Conservation (phyloP, 64 coral and sea anemone genomes). For the Cladopsammia gracilis region DNA sequence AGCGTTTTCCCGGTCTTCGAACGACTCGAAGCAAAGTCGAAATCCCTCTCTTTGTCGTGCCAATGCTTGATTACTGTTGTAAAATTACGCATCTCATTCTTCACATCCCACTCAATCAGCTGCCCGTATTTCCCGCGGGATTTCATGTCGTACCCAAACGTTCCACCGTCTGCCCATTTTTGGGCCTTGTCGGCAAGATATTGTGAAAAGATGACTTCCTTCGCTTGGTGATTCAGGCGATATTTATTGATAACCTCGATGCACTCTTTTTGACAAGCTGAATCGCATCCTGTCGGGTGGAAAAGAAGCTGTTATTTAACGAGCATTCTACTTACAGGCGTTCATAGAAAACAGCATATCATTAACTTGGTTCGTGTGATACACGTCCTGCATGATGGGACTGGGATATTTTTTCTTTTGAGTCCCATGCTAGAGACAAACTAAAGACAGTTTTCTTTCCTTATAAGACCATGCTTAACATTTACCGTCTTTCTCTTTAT, state of each 20-base stretch:
- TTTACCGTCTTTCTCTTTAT: too few species aligned
- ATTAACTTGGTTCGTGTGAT: too few species aligned
- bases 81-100: constrained; percentile 75
- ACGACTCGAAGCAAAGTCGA: constrained; percentile 69
- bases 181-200: constrained; percentile 80
- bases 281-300: constrained; percentile 56
- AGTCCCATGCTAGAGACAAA: too few species aligned
- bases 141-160: constrained; percentile 93
- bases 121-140: constrained; percentile 85
- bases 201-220: constrained; percentile 64
- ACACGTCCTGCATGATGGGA: too few species aligned
- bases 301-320: not conserved
- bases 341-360: too few species aligned
- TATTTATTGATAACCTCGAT: constrained; percentile 87
- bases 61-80: constrained; percentile 84
- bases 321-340: too few species aligned
- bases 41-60: constrained; percentile 92
- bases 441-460: too few species aligned
- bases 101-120: constrained; percentile 93
- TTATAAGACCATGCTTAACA: too few species aligned
- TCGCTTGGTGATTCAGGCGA: constrained; percentile 78
- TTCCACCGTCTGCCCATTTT: constrained; percentile 84
- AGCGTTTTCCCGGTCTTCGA: constrained; percentile 82
- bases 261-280: constrained; percentile 81
- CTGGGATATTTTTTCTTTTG: too few species aligned